These are phyloP conservation scores for Calliphora vomitoria DNA, from an alignment of 2,888 invertebrate genomes.

Conservation along the genomic window DNA sequence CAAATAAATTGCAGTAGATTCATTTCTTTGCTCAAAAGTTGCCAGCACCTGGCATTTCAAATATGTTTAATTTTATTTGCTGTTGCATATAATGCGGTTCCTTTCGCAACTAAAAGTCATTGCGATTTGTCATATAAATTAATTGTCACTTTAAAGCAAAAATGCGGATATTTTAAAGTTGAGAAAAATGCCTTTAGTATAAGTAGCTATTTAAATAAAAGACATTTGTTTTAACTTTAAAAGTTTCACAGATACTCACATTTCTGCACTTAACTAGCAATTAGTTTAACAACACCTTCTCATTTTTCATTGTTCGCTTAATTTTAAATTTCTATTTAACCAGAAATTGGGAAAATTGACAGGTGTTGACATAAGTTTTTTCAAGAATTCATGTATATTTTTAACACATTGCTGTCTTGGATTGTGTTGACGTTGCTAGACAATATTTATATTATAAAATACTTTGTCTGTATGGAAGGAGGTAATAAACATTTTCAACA, in stretches of 20 bases:
- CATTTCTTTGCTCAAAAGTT: conserved; percentile 35
- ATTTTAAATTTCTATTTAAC: too few relatives aligned
- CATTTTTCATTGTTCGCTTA: too few relatives aligned
- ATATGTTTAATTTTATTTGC: not conserved
- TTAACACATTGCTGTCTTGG: too few relatives aligned
- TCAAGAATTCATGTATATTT: too few relatives aligned
- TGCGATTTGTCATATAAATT: conserved; percentile 54
- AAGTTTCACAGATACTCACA: not conserved
- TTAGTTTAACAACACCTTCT: too few relatives aligned
- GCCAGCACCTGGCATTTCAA: conserved; percentile 8
- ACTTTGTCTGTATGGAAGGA: too few relatives aligned
- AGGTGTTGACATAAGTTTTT: conserved; percentile 13
- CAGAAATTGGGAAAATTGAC: conserved; percentile 3
- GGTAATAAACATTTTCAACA: too few relatives aligned
- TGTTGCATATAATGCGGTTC: conserved; percentile 7
- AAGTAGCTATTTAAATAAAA: not conserved
- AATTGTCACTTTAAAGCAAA: conserved; percentile 39
- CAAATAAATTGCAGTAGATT: conserved; percentile 41
- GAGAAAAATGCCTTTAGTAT: not conserved
- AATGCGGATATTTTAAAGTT: conserved; percentile 20
- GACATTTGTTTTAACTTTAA: too few relatives aligned
- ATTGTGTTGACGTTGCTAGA: too few relatives aligned
- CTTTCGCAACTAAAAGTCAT: not conserved
- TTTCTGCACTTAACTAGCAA: too few relatives aligned
- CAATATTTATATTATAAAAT: too few relatives aligned